Conservation (phyloP, 1,140 invertebrate genomes). For the Rhopalosiphum maidis region DNA sequence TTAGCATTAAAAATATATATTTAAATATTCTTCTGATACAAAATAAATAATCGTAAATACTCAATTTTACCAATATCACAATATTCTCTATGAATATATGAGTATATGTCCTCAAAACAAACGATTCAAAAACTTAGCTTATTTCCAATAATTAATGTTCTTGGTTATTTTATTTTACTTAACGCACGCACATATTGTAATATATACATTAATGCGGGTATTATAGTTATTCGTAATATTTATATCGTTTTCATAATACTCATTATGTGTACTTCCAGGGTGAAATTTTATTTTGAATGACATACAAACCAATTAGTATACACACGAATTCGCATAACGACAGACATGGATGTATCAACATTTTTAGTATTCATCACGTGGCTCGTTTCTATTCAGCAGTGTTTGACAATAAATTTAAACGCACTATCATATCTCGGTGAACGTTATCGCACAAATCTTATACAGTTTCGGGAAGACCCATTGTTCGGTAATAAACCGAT, state of each 20-base stretch:
- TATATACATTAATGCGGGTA: neutral
- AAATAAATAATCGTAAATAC: neutral
- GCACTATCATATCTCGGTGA: neutral
- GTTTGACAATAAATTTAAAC: neutral
- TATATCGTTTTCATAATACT: neutral
- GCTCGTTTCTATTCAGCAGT: neutral
- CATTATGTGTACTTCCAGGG: neutral
- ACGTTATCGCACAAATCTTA: slow-evolving; percentile 59
- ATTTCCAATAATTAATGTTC: neutral
- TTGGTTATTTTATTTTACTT: neutral
- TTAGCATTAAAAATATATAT: neutral
- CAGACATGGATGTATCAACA: neutral
- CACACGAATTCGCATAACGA: neutral
- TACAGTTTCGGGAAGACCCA: slow-evolving; percentile 59
- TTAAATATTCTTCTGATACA: neutral
- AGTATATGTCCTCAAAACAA: neutral
- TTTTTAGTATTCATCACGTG: neutral
- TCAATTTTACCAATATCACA: neutral
- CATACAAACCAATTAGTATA: neutral
- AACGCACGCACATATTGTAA: neutral
- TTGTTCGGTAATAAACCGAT: slow-evolving; percentile 59
- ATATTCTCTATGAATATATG: neutral
- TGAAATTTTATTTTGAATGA: neutral
- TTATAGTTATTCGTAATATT: neutral
- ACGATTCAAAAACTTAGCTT: neutral